Evolutionary conservation across 2,113 vertebrate species (phyloP).

Genomic region (Diphyllodes magnificus): DNA sequence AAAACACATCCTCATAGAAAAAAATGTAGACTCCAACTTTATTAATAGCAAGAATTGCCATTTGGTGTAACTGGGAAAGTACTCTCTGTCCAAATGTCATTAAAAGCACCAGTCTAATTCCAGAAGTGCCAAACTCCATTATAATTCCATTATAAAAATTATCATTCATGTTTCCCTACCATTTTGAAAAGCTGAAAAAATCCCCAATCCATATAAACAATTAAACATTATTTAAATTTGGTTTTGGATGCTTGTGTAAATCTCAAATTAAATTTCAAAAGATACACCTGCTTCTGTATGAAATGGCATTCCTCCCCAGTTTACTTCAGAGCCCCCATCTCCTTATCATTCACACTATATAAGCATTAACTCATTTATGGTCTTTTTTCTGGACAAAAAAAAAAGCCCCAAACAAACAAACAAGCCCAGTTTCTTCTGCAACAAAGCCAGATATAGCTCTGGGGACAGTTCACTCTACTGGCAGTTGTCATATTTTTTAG

Average conservation of each 20-base stretch:
- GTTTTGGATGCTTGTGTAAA: not conserved
- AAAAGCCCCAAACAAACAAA: not conserved
- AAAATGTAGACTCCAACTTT: not conserved
- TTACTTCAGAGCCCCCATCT: not conserved
- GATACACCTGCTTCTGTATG: not conserved
- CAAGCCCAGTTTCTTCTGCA: not conserved
- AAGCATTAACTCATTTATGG: not conserved
- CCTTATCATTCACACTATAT: not conserved
- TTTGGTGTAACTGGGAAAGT: not conserved
- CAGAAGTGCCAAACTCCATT: not conserved
- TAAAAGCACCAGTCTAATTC: not conserved
- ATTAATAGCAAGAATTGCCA: not conserved
- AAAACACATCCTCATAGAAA: not conserved
- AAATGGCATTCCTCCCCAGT: not conserved
- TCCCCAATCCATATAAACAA: rapidly evolving
- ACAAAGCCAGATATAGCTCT: not conserved
- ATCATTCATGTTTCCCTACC: not conserved
- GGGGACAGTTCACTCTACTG: not conserved
- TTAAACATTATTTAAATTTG: not conserved
- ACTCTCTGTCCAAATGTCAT: not conserved
- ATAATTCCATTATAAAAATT: not conserved
- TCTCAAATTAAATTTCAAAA: not conserved
- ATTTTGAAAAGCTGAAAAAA: not conserved
- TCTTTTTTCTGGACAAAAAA: not conserved
- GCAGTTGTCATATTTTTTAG: not conserved